These are phyloP conservation scores for Drosophila multiciliata DNA, from an alignment of 2,888 invertebrate genomes.

Conservation along the genomic window DNA sequence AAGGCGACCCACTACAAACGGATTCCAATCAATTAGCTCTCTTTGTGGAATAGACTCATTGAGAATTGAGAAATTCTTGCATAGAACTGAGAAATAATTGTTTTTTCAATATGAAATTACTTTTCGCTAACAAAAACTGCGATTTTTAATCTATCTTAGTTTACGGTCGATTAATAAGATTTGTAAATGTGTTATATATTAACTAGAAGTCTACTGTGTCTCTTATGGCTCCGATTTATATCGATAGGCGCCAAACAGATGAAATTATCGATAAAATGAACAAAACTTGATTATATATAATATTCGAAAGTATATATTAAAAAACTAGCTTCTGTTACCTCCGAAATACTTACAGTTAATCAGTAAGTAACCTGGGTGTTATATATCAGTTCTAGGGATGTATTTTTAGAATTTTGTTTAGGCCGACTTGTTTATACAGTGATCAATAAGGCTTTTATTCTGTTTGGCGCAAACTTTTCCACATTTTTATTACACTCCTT, in stretches of 20 bases:
- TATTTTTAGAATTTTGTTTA: background rate
- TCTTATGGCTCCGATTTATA: background rate
- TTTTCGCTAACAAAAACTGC: background rate
- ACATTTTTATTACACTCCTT: background rate
- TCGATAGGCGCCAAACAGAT: background rate
- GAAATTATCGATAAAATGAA: background rate
- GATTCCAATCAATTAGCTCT: slow-evolving; percentile 11
- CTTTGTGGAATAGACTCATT: background rate
- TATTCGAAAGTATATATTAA: background rate
- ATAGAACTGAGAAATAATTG: background rate
- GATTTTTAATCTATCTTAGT: background rate
- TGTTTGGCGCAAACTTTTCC: background rate
- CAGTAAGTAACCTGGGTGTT: background rate
- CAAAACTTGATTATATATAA: background rate
- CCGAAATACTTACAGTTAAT: background rate
- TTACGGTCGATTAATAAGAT: background rate
- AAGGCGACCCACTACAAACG: slow-evolving; percentile 31
- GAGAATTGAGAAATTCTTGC: background rate
- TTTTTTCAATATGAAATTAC: background rate
- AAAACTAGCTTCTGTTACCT: background rate
- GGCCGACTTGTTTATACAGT: no score
- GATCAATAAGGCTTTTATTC: background rate
- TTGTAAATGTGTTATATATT: background rate
- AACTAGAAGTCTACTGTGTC: background rate
- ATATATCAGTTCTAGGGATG: background rate